These are phyloP conservation scores for Notospermus geniculatus DNA, from an alignment of 1,140 invertebrate genomes.

Conservation along the genomic window DNA sequence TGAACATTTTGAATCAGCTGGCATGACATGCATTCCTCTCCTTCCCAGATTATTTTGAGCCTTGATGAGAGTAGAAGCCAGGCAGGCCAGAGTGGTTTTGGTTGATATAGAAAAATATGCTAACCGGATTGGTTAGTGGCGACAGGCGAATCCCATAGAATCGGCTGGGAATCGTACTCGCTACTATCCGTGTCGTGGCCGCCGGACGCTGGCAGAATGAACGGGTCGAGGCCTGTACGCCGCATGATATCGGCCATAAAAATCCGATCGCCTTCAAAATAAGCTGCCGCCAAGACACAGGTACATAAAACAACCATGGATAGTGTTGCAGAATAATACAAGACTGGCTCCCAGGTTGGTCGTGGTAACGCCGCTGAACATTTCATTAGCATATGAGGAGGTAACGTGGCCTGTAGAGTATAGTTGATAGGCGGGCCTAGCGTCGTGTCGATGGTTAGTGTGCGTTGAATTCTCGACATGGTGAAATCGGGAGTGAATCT, in stretches of 20 bases:
- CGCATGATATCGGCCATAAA: constrained; percentile 56
- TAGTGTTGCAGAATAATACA: constrained; percentile 69
- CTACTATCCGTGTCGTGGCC: too few relatives aligned
- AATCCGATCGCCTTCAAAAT: constrained; percentile 73
- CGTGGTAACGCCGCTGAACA: constrained; percentile 73
- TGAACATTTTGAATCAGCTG: too few relatives aligned
- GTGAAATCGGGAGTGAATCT: constrained; percentile 91
- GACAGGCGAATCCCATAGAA: too few relatives aligned
- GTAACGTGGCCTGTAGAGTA: constrained; percentile 76
- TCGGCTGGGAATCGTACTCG: too few relatives aligned
- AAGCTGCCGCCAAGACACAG: constrained; percentile 68
- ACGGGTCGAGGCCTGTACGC: background rate
- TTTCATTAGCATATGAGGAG: constrained; percentile 69
- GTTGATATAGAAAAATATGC: too few relatives aligned
- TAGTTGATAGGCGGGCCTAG: constrained; percentile 66
- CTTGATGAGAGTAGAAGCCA: too few relatives aligned
- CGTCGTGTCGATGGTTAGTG: constrained; percentile 60
- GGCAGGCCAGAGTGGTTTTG: too few relatives aligned
- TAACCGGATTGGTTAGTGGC: too few relatives aligned
- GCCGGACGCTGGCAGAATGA: too few relatives aligned
- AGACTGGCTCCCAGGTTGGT: constrained; percentile 74
- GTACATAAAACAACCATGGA: constrained; percentile 68
- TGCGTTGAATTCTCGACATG: constrained; percentile 71
- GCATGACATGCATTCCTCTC: too few relatives aligned
- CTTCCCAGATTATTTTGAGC: too few relatives aligned